Evolutionary conservation across 2,888 invertebrate species (phyloP).

Genomic region (Terebella lapidaria): DNA sequence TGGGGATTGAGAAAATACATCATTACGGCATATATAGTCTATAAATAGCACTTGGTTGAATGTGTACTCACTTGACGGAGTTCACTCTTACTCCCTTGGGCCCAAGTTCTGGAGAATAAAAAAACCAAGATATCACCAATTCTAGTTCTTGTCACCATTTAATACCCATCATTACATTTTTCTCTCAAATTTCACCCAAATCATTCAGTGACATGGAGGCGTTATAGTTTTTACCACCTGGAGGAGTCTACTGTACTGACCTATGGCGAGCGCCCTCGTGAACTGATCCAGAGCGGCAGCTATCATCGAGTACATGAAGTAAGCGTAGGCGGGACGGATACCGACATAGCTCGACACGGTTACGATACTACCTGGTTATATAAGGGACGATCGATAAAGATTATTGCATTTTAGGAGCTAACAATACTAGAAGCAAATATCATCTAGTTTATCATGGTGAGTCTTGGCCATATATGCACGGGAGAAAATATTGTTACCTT

Average conservation of each 20-base stretch:
- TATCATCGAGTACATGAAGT: slow-evolving; percentile 5
- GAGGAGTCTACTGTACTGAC: background rate
- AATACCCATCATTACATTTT: background rate
- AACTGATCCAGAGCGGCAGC: slow-evolving; percentile 8
- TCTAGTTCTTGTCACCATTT: too few relatives aligned
- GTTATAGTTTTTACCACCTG: too few relatives aligned
- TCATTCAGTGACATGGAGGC: too few relatives aligned
- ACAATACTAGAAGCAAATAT: too few relatives aligned
- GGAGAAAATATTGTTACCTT: slow-evolving; percentile 3
- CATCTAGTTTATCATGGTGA: too few relatives aligned
- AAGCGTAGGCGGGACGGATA: slow-evolving; percentile 4
- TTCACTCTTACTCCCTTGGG: slow-evolving; percentile 11
- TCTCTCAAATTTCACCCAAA: background rate
- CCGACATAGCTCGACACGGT: slow-evolving; percentile 7
- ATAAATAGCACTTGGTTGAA: too few relatives aligned
- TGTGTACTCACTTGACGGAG: slow-evolving; percentile 12
- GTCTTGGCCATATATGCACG: too few relatives aligned
- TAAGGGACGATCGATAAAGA: too few relatives aligned
- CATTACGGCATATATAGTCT: background rate
- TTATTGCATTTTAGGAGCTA: too few relatives aligned
- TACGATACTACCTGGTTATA: slow-evolving; percentile 5
- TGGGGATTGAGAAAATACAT: background rate
- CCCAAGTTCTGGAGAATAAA: slow-evolving; percentile 5
- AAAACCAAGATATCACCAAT: background rate
- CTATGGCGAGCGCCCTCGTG: slow-evolving; percentile 5